Evolutionary conservation across 2,888 invertebrate species (phyloP).

Genomic region (Drosophila anomalata): DNA sequence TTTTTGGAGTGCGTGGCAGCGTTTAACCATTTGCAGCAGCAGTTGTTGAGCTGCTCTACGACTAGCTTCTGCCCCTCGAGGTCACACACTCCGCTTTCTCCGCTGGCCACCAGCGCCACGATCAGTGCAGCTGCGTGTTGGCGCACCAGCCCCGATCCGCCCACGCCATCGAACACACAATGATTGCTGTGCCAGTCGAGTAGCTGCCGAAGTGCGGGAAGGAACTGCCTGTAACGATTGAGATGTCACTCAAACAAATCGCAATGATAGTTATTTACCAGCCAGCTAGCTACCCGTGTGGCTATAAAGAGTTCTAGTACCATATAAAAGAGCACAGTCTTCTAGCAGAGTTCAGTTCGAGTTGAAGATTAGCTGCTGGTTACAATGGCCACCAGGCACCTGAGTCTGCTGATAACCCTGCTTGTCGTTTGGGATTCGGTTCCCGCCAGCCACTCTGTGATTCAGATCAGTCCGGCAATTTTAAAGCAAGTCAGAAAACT

Average conservation of each 20-base stretch:
- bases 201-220: conserved; percentile 82
- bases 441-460: conserved; percentile 30
- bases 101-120: conserved; percentile 74
- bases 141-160: conserved; percentile 81
- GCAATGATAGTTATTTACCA: conserved; percentile 46
- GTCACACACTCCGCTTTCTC: conserved; percentile 68
- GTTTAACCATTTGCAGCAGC: conserved; percentile 82
- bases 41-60: conserved; percentile 77
- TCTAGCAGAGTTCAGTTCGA: conserved; percentile 42
- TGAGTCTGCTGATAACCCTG: conserved; percentile 6
- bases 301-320: conserved; percentile 42
- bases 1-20: conserved; percentile 66
- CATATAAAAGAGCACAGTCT: conserved; percentile 9
- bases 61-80: conserved; percentile 73
- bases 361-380: not conserved
- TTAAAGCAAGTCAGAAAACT: conserved; percentile 72
- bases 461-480: conserved; percentile 75
- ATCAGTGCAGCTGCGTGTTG: conserved; percentile 83
- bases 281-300: not conserved
- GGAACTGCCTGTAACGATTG: conserved; percentile 74
- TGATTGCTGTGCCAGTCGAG: conserved; percentile 83
- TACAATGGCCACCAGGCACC: conserved; percentile 11
- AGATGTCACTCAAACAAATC: conserved; percentile 21
- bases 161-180: conserved; percentile 77
- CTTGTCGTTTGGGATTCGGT: conserved; percentile 10